Evolutionary conservation across 2,113 vertebrate genomes (phyloP), one percentile per base, ranked within the genome.

Genomic region (Cottus gobio): DNA sequence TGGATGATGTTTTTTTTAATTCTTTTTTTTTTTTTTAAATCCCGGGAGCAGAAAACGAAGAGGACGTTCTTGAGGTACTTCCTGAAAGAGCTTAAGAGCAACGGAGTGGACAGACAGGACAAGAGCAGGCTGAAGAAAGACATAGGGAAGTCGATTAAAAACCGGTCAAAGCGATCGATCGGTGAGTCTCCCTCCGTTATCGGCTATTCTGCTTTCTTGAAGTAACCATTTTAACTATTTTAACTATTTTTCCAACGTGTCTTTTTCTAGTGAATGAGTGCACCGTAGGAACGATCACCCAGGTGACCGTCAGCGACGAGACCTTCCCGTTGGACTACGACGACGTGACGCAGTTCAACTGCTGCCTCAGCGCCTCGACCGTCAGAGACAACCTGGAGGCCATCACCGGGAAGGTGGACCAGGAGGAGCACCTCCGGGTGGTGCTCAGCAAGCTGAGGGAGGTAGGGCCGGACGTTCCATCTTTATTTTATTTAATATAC

Each of bases 401-500:
- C 24, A 84, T 95, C 31, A 69, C 75, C 1, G 22, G 20, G 0
- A 90, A 91, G 62, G 87, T 93, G 62, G 79, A 87, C 12, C 8
- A 90, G 1, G 31, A 31, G 1, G 81, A 89, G 0, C 93, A 76
- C 83, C 91, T 90, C n/a, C 1, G 3, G 11, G 66, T 95, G 34
- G 66, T 96, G 60, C 91, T 95, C 77, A 31, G 67, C n/a, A 95
- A 90, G 82, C 75, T 96, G 65, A 79, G 72, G 48, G 79, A 95
- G 95, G 95, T 95, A 70, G n/a, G n/a, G n/a, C n/a, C n/a, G n/a
- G n/a, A n/a, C n/a, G n/a, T n/a, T n/a, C n/a, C n/a, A n/a, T n/a
- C n/a, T n/a, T n/a, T n/a, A n/a, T n/a, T n/a, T n/a, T n/a, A n/a
- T n/a, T n/a, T n/a, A n/a, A n/a, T n/a, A n/a, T n/a, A n/a, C n/a